These are phyloP conservation scores for Nebria ingens DNA, from an alignment of 1,140 invertebrate genomes.

Conservation along the genomic window DNA sequence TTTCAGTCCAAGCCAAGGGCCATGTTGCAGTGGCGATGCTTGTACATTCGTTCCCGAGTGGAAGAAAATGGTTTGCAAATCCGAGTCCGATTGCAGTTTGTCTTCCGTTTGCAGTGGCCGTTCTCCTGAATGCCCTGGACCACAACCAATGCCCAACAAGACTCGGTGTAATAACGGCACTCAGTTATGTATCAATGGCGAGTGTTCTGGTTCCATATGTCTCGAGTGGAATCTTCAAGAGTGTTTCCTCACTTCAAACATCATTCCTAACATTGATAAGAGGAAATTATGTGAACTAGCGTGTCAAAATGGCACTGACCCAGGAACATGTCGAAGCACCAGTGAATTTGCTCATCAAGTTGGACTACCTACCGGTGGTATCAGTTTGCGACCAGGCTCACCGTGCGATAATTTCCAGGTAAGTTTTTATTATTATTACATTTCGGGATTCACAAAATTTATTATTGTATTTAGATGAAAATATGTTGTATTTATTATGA, in stretches of 20 bases:
- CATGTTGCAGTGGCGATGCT: conserved; percentile 75
- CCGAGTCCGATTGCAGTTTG: conserved; percentile 80
- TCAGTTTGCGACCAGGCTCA: conserved; percentile 83
- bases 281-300: conserved; percentile 89
- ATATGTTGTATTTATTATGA: too few relatives aligned
- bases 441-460: conserved; percentile 10
- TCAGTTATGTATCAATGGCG: conserved; percentile 84
- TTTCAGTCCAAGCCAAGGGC: conserved; percentile 88
- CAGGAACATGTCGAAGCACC: conserved; percentile 72
- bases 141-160: conserved; percentile 64
- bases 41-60: conserved; percentile 67
- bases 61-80: conserved; percentile 61
- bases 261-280: conserved; percentile 66
- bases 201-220: conserved; percentile 93
- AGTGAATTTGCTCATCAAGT: conserved; percentile 68
- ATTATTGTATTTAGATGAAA: neutral
- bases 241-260: conserved; percentile 87
- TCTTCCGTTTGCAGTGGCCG: conserved; percentile 76
- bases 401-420: conserved; percentile 98
- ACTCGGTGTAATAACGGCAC: conserved; percentile 77
- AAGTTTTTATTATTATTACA: conserved; percentile 17
- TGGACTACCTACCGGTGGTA: conserved; percentile 70
- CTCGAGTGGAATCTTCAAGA: conserved; percentile 88
- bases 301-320: conserved; percentile 76
- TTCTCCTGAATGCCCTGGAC: conserved; percentile 74